Evolutionary conservation across 2,113 vertebrate genomes (phyloP).

Genomic region (Bagarius yarrelli): DNA sequence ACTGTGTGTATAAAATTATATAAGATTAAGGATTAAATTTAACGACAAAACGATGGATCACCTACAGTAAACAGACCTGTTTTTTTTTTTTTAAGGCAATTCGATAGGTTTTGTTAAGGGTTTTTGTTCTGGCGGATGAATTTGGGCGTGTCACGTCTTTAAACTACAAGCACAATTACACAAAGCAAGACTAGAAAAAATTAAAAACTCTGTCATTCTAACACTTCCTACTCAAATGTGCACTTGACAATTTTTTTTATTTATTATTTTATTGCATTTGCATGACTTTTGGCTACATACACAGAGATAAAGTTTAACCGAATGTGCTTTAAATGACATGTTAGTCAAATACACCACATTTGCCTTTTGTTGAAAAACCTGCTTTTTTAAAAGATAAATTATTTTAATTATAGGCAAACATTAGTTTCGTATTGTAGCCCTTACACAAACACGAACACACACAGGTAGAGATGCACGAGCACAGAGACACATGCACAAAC

Average conservation of each 20-base stretch:
- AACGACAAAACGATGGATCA: not conserved
- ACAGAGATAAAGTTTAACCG: not conserved
- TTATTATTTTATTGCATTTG: slow-evolving; percentile 20
- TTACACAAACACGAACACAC: not conserved
- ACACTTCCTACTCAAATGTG: slow-evolving; percentile 23
- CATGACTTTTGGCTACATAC: slow-evolving; percentile 32
- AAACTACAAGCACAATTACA: slow-evolving; percentile 66
- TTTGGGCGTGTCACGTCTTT: slow-evolving; percentile 61
- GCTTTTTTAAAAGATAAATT: not conserved
- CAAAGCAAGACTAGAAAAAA: slow-evolving; percentile 36
- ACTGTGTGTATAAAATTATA: not conserved
- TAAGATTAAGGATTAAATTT: not conserved
- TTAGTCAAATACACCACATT: not conserved
- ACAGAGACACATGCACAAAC: not conserved
- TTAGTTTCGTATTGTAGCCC: not conserved
- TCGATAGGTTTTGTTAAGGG: slow-evolving; percentile 62
- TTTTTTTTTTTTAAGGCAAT: slow-evolving; percentile 59
- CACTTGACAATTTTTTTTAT: not conserved
- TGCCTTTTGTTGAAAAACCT: not conserved
- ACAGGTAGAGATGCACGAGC: not conserved
- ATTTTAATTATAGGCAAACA: not conserved
- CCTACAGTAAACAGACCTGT: not conserved
- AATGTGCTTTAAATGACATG: not conserved
- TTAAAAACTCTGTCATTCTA: slow-evolving; percentile 27
- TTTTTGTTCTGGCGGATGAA: slow-evolving; percentile 60